phyloP scores from a whole-genome alignment of 2,888 invertebrate genomes.

The Drosophila prostipennis region DNA sequence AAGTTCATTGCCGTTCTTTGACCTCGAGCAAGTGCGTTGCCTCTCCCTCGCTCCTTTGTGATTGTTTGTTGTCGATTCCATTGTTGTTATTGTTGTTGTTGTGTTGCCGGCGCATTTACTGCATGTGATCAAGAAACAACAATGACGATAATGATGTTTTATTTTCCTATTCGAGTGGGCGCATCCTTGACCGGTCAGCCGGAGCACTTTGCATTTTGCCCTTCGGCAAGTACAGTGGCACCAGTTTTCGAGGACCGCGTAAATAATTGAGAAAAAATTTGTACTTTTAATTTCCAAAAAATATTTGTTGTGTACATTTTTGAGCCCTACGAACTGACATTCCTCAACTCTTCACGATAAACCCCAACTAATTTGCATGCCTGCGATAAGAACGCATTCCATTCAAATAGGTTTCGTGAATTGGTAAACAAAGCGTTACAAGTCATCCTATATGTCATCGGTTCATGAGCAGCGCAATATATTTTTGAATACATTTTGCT shows the following conservation, averaged over 20 bases:
- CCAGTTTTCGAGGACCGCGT: neutral
- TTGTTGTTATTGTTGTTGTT: conserved; percentile 4
- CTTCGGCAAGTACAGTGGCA: neutral
- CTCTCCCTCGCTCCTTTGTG: conserved; percentile 38
- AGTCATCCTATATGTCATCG: neutral
- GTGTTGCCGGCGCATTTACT: conserved; percentile 57
- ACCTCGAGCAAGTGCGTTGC: conserved; percentile 63
- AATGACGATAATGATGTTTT: conserved; percentile 4
- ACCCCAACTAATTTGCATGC: conserved; percentile 2
- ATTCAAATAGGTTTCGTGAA: neutral
- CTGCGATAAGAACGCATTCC: neutral
- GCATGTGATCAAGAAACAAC: conserved; percentile 28
- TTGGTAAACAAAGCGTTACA: neutral
- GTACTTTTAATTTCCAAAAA: neutral
- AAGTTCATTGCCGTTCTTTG: conserved; percentile 73
- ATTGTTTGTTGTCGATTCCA: conserved; percentile 28
- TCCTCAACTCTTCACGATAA: neutral
- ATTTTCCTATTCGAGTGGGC: conserved; percentile 4
- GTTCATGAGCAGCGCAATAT: neutral
- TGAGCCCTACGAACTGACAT: neutral
- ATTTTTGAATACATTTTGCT: neutral
- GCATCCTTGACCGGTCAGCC: conserved; percentile 29
- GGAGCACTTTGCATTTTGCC: neutral
- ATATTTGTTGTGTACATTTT: neutral
- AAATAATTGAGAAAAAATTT: no score